phyloP scores from a whole-genome alignment of 2,113 vertebrate genomes.

The Azemiops feae region DNA sequence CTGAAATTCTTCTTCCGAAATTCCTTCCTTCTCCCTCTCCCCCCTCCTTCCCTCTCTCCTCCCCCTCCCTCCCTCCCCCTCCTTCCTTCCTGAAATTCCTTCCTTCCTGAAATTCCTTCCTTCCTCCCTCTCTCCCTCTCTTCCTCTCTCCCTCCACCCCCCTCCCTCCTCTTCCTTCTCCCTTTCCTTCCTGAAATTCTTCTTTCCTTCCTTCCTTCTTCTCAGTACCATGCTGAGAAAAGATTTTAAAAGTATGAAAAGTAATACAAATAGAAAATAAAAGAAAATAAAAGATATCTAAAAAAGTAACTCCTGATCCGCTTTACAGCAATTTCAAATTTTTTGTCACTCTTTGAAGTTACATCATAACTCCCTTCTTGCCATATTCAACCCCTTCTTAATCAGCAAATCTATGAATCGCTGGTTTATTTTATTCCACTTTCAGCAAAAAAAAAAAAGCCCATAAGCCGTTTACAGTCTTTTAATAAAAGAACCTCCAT shows the following conservation, averaged over 20 bases:
- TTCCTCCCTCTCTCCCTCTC: too few species aligned
- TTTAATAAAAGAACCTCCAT: background rate
- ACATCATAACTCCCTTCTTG: background rate
- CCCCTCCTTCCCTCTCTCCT: rapidly evolving
- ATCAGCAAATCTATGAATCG: background rate
- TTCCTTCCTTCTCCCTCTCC: too few species aligned
- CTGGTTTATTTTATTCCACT: background rate
- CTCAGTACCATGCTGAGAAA: background rate
- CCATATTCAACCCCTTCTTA: background rate
- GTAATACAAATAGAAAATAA: background rate
- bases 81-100: background rate
- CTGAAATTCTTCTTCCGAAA: rapidly evolving
- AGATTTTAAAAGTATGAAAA: background rate
- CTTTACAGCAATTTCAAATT: background rate
- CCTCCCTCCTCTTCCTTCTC: too few species aligned
- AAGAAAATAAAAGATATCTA: background rate
- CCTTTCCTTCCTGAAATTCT: rapidly evolving
- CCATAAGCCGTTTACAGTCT: background rate
- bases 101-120: too few species aligned
- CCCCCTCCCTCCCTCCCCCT: rapidly evolving
- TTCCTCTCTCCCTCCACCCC: too few species aligned
- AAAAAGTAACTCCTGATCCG: background rate
- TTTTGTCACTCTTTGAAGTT: background rate
- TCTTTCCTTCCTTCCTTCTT: rapidly evolving
- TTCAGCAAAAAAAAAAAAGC: background rate